phyloP scores from a whole-genome alignment of 2,888 invertebrate genomes.

The Torymus tubicola region DNA sequence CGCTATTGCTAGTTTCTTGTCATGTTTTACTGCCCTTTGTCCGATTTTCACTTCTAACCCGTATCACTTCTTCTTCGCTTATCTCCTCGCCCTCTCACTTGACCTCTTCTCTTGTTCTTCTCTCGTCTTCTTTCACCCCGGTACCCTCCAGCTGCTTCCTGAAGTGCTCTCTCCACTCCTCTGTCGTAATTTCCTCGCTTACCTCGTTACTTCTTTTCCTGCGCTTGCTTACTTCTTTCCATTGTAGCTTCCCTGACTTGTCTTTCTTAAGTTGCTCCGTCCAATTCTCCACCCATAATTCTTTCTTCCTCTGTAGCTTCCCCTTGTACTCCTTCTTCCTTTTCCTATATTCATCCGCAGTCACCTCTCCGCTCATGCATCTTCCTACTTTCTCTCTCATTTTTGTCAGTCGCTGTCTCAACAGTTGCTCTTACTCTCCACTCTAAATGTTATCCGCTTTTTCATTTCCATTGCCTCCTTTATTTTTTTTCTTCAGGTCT shows the following conservation, averaged over 20 bases:
- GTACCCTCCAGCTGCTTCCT: background rate
- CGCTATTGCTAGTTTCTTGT: no score
- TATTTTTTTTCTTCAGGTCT: no score
- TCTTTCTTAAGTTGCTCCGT: background rate
- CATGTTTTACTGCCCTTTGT: no score
- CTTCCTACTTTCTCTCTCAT: background rate
- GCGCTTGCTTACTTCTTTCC: background rate
- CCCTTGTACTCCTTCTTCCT: background rate
- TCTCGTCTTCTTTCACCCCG: background rate
- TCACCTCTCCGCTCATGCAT: background rate
- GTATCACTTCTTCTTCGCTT: slow-evolving; percentile 3
- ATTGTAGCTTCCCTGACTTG: no score
- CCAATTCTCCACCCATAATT: background rate
- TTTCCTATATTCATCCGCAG: background rate
- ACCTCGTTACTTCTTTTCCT: background rate
- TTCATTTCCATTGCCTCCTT: background rate
- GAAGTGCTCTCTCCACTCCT: background rate
- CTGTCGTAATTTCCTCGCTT: background rate
- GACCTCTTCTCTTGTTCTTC: no score
- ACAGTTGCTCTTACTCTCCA: no score
- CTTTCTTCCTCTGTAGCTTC: background rate
- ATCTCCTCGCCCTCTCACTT: slow-evolving; percentile 73
- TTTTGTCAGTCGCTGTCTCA: background rate
- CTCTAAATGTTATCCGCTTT: no score
- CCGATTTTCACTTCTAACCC: no score